Percentiles rank a stretch among this genome's conserved stretches.
Evolutionary conservation across 2,113 vertebrate species (phyloP).

Genomic region (Narcine bancroftii): DNA sequence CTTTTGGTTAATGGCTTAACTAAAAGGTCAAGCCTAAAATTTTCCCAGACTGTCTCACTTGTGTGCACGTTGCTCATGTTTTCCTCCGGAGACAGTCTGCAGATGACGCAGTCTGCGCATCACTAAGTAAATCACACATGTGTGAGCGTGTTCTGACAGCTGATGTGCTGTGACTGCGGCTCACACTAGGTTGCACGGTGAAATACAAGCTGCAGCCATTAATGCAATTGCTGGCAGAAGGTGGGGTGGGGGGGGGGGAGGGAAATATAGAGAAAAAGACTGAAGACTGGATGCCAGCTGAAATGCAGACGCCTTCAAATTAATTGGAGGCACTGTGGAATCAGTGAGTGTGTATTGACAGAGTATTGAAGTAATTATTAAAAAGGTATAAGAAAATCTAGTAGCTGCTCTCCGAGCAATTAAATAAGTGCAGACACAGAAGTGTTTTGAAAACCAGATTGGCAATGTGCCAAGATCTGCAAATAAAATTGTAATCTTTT

Average conservation of each 20-base stretch:
- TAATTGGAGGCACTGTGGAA: not conserved
- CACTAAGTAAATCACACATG: not conserved
- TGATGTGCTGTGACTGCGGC: not conserved
- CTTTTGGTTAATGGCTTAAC: not conserved
- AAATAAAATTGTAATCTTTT: not conserved
- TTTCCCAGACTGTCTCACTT: constrained; percentile 9
- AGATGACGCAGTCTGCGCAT: not conserved
- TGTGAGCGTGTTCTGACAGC: not conserved
- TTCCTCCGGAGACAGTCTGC: not conserved
- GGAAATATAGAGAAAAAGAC: not conserved
- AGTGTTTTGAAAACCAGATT: not conserved
- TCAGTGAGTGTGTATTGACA: not conserved
- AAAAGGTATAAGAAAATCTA: not conserved
- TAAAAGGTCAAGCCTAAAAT: not conserved
- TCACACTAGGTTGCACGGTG: not conserved
- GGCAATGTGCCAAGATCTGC: not conserved
- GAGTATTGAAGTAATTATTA: not conserved
- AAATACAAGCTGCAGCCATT: constrained; percentile 24
- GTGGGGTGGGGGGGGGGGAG: not conserved
- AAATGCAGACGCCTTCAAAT: not conserved
- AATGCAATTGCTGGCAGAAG: not conserved
- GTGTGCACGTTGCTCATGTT: not conserved
- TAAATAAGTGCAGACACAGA: not conserved
- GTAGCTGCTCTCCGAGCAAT: not conserved
- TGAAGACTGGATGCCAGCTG: not conserved